A percentile compares a stretch with the other conserved stretches of the same genome.
Evolutionary conservation across 1,140 invertebrate species (phyloP).

Genomic region (Procambarus virginalis): DNA sequence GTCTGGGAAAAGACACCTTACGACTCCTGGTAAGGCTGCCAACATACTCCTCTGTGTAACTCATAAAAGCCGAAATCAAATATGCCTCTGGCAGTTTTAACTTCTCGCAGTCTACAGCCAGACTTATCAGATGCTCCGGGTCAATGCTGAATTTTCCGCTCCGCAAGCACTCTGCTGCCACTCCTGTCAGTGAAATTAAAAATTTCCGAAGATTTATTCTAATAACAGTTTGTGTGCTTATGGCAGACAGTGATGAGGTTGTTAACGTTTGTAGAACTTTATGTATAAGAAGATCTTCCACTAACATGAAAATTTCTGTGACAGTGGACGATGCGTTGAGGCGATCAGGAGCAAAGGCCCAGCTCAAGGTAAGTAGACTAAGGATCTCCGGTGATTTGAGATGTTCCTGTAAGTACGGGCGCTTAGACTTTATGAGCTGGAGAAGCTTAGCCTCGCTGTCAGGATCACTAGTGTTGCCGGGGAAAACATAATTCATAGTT

Average conservation of each 20-base stretch:
- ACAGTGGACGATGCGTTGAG: conserved; percentile 47
- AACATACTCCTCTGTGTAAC: conserved; percentile 11
- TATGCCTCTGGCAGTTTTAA: conserved; percentile 17
- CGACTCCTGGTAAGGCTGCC: not conserved
- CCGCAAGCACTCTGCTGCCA: conserved; percentile 26
- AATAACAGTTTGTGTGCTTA: conserved; percentile 1
- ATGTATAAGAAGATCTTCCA: conserved; percentile 45
- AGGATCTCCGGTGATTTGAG: conserved; percentile 54
- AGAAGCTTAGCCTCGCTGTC: conserved; percentile 7
- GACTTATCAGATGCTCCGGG: not conserved
- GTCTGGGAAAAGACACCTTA: conserved; percentile 34
- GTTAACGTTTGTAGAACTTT: conserved; percentile 36
- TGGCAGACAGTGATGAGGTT: not conserved
- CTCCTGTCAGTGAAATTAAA: conserved; percentile 24
- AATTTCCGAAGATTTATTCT: conserved; percentile 20
- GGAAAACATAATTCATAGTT: conserved; percentile 6
- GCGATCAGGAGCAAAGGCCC: conserved; percentile 18
- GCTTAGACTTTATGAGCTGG: conserved; percentile 32
- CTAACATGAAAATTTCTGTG: conserved; percentile 51
- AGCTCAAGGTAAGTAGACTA: conserved; percentile 33
- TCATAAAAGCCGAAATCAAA: conserved; percentile 53
- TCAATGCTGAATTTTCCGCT: conserved; percentile 33
- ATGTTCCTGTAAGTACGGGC: conserved; percentile 47
- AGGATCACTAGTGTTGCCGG: not conserved
- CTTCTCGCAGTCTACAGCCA: conserved; percentile 10